These are phyloP conservation scores for Cottoperca gobio DNA, from an alignment of 2,797 vertebrate genomes.

Conservation along the genomic window DNA sequence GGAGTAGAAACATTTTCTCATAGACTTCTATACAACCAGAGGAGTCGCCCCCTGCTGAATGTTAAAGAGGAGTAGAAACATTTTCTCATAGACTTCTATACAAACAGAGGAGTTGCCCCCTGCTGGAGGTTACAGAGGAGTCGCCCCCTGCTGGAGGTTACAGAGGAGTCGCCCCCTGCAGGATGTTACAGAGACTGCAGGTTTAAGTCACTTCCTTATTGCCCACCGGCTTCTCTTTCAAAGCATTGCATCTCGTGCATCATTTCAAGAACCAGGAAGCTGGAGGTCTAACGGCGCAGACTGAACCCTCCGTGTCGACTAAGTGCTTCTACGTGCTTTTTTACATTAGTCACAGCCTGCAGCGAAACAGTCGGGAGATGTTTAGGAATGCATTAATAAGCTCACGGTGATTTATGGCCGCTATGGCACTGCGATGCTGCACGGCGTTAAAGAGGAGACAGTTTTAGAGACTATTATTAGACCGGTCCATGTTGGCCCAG, in stretches of 20 bases:
- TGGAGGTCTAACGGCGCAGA: not conserved
- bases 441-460: not conserved
- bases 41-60: too few species aligned
- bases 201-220: too few species aligned
- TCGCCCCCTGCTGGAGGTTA: too few species aligned
- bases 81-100: too few species aligned
- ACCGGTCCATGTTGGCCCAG: conserved; percentile 26
- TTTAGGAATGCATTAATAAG: conserved; percentile 51
- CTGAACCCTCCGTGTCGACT: not conserved
- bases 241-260: not conserved
- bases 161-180: too few species aligned
- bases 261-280: not conserved
- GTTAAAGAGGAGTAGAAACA: too few species aligned
- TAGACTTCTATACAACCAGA: too few species aligned
- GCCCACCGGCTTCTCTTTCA: too few species aligned
- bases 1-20: too few species aligned
- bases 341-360: not conserved
- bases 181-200: too few species aligned
- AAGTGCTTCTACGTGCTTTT: conserved; percentile 1
- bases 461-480: conserved; percentile 48
- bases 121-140: too few species aligned
- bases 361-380: conserved; percentile 14
- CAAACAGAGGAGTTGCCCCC: too few species aligned
- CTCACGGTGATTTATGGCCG: conserved; percentile 17
- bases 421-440: conserved; percentile 15